Evolutionary conservation across 2,113 vertebrate species (phyloP).

Genomic region (Mastomys natalensis): DNA sequence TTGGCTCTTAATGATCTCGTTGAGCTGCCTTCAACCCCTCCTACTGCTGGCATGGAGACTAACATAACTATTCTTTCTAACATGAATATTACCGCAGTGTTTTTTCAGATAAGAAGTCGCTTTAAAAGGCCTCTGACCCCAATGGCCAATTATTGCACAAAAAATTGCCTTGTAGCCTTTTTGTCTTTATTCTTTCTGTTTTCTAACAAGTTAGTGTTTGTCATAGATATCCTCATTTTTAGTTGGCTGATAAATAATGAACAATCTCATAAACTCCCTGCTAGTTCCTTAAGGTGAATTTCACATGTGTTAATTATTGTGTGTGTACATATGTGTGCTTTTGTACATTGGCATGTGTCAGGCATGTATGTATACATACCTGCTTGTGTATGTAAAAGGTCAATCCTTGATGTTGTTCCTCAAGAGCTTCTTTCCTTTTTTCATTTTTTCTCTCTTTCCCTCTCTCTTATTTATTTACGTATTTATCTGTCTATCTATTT

Average conservation of each 20-base stretch:
- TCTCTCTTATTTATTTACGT: too few species aligned
- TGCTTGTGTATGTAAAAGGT: background rate
- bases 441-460: background rate
- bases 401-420: background rate
- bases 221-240: conserved; percentile 32
- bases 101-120: conserved; percentile 60
- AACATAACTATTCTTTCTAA: conserved; percentile 35
- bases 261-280: background rate
- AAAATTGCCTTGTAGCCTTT: conserved; percentile 29
- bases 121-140: conserved; percentile 51
- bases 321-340: background rate
- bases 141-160: conserved; percentile 62
- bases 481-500: background rate
- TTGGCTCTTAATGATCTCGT: conserved; percentile 64
- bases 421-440: background rate
- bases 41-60: conserved; percentile 19
- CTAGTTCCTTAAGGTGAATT: background rate
- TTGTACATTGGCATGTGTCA: background rate
- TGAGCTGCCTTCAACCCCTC: conserved; percentile 48
- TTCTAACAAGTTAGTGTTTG: conserved; percentile 19
- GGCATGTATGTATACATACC: background rate
- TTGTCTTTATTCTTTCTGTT: conserved; percentile 10
- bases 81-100: conserved; percentile 45
- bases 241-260: conserved; percentile 32
- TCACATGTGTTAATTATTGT: background rate